phyloP scores from a whole-genome alignment of 2,888 invertebrate species.

The Anthophora plumipes region DNA sequence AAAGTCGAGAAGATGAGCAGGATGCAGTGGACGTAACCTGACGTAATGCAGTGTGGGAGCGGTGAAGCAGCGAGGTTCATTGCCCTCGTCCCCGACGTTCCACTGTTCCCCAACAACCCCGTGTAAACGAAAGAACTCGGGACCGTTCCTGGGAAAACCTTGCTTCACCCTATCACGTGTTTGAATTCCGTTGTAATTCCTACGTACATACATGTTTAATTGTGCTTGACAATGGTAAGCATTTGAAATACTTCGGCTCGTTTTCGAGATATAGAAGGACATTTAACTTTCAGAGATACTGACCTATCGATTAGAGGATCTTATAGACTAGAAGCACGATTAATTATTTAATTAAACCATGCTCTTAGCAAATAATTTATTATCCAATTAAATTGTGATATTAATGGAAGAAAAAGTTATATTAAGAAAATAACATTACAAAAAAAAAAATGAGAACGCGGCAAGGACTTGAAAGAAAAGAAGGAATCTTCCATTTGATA shows the following conservation, averaged over 20 bases:
- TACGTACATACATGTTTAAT: background rate
- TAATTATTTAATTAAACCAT: too few species aligned
- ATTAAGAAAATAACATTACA: too few species aligned
- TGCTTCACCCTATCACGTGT: background rate
- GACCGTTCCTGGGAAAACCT: slow-evolving; percentile 45
- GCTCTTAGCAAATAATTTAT: too few species aligned
- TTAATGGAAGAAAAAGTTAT: background rate
- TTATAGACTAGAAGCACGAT: too few species aligned
- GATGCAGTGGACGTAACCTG: slow-evolving; percentile 70
- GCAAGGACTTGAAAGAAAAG: background rate
- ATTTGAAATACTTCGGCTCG: background rate
- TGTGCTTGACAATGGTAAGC: background rate
- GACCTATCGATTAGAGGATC: too few species aligned
- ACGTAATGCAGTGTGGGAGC: slow-evolving; percentile 80
- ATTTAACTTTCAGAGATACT: too few species aligned
- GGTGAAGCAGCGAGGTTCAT: slow-evolving; percentile 75
- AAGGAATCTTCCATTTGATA: slow-evolving; percentile 18
- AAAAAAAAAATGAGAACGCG: background rate
- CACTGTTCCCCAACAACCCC: slow-evolving; percentile 77
- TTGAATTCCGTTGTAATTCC: background rate
- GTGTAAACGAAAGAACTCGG: slow-evolving; percentile 30
- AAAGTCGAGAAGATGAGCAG: slow-evolving; percentile 60
- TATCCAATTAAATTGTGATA: too few species aligned
- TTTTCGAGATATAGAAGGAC: background rate
- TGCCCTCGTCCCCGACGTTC: slow-evolving; percentile 74